Evolutionary conservation across 2,797 vertebrate species (phyloP).

Genomic region (Acanthiza pusilla): DNA sequence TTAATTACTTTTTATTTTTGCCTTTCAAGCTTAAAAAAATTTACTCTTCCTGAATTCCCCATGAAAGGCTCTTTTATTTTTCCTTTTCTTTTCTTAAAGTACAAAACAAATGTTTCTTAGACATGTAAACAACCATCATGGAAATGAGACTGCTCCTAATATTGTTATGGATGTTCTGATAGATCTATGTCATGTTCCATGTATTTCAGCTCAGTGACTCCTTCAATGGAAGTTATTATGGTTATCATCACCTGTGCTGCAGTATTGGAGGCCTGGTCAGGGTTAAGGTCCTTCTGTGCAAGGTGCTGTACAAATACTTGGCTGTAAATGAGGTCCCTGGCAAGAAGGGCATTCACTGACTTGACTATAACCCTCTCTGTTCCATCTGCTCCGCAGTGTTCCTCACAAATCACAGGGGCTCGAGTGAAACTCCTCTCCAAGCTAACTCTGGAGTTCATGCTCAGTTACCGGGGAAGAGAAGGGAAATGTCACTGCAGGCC

Average conservation of each 20-base stretch:
- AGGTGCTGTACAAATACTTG: neutral
- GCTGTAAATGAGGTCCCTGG: neutral
- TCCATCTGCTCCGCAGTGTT: neutral
- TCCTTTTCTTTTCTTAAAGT: neutral
- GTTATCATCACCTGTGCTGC: neutral
- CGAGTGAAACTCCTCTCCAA: neutral
- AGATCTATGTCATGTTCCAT: neutral
- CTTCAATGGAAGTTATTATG: neutral
- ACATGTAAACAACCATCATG: constrained; percentile 47
- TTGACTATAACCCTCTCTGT: neutral
- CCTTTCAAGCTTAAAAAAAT: constrained; percentile 3
- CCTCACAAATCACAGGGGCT: neutral
- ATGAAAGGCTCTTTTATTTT: neutral
- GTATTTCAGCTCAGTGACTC: constrained; percentile 8
- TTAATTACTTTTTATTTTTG: neutral
- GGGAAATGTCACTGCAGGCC: neutral
- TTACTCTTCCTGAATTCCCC: neutral
- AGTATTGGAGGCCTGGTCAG: neutral
- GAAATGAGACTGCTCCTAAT: constrained; percentile 13
- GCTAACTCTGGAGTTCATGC: neutral
- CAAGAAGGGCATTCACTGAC: neutral
- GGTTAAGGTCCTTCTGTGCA: neutral
- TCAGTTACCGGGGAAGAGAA: neutral
- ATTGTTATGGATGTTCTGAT: neutral
- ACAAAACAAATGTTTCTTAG: constrained; percentile 39